Base-by-base conservation (phyloP, 2,113 vertebrate species). In the Rissa tridactyla region DNA sequence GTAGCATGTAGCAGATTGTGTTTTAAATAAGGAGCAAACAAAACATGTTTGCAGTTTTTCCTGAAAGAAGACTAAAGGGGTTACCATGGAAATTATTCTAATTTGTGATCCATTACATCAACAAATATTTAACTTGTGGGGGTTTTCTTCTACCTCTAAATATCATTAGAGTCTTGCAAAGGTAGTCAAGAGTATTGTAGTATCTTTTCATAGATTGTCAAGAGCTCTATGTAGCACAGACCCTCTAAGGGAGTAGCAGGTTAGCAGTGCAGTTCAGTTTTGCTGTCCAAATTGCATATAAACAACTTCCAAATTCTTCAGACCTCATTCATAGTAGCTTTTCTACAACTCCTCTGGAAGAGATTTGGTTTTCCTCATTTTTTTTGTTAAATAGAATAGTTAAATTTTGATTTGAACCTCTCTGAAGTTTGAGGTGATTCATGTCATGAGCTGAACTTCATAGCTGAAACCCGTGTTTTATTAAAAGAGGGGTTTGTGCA, bases 41-140 rank as follows among this genome's bases (percentile, higher is more conserved):
- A 86, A 96, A 87, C 36, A 9, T 72, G 82, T 91, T 94, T 11
- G 22, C 32, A 32, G 0, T 86, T 47, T 88, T 86, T 73, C 30
- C 83, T 86, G 91, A 93, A 91, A 95, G 66, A 95, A 72, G 49
- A 81, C 46, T 65, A 36, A 87, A 61, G 36, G 36, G 6, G 65
- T 97, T 98, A 78, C 82, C 89, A 95, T 97, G 88, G 94, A 90
- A 96, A 97, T 97, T 80, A 70, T 97, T 97, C 94, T 86, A 94
- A 95, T 97, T 90, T 91, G 46, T 95, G 88, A 80, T 71, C 70
- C 58, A 54, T 58, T 87, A 49, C 36, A 71, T 81, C 64, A 51
- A 84, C 47, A 87, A 86, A 82, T 91, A 96, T 72, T 93, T 94
- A 90, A 84, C 80, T 92, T 92, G 30, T 76, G 30, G 91, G 91